phyloP scores from a whole-genome alignment of 2,113 vertebrate species.

The Erythrolamprus reginae region DNA sequence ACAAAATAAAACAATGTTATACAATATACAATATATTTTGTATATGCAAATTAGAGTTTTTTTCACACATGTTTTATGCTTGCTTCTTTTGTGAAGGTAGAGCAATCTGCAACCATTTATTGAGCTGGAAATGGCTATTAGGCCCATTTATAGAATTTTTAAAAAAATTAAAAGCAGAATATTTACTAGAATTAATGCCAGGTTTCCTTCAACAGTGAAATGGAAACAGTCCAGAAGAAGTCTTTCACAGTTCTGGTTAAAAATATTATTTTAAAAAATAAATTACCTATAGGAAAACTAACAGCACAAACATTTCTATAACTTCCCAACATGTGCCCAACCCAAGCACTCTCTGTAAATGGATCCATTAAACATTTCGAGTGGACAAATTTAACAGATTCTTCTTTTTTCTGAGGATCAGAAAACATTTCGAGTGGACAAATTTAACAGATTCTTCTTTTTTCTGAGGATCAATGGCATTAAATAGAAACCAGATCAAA shows the following conservation, averaged over 20 bases:
- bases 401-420: too few relatives aligned
- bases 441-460: background rate
- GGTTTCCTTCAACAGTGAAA: background rate
- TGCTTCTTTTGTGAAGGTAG: background rate
- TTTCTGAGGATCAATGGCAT: background rate
- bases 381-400: background rate
- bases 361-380: background rate
- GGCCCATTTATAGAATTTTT: background rate
- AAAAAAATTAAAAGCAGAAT: background rate
- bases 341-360: background rate
- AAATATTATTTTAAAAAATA: background rate
- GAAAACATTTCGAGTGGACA: background rate
- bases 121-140: background rate
- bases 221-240: background rate
- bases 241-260: background rate
- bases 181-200: background rate
- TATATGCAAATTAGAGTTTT: background rate
- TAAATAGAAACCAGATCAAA: background rate
- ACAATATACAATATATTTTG: too few relatives aligned
- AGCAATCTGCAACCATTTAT: background rate
- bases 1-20: too few relatives aligned
- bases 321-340: background rate
- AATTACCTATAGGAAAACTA: background rate
- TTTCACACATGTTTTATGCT: background rate
- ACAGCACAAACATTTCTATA: background rate